These are phyloP conservation scores for Psilopogon haemacephalus DNA, from an alignment of 2,113 vertebrate species.

Conservation along the genomic window DNA sequence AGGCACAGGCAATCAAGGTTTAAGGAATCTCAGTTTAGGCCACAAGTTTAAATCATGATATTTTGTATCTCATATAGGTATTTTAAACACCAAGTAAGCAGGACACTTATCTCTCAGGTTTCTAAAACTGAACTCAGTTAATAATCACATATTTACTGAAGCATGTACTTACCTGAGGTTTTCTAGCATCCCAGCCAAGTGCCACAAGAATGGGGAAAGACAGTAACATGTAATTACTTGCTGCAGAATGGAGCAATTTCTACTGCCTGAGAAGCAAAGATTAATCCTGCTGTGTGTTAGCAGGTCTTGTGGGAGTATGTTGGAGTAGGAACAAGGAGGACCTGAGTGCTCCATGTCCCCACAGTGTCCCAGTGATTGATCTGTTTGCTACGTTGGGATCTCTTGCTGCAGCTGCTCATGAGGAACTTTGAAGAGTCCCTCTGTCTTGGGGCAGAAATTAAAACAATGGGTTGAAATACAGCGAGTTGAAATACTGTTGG, in stretches of 20 bases:
- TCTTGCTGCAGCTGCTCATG: not conserved
- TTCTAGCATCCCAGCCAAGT: not conserved
- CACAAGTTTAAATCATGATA: accelerated
- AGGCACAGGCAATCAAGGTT: not conserved
- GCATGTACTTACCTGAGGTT: not conserved
- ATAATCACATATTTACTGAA: not conserved
- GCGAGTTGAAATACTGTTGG: not conserved
- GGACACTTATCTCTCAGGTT: not conserved
- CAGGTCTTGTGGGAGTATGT: not conserved
- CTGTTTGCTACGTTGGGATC: not conserved
- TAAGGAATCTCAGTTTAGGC: not conserved
- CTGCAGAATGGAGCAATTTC: not conserved
- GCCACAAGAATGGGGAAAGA: not conserved
- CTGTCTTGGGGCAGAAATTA: not conserved
- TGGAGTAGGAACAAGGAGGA: not conserved
- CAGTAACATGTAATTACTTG: not conserved
- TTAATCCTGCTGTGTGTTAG: not conserved
- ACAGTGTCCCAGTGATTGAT: not conserved
- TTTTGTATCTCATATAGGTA: not conserved
- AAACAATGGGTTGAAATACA: not conserved
- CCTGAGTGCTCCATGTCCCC: not conserved
- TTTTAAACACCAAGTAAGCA: not conserved
- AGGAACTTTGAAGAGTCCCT: not conserved
- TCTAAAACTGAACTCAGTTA: not conserved
- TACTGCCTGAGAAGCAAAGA: not conserved